Conservation (phyloP, 2,113 vertebrate genomes). For the Chauna torquata region DNA sequence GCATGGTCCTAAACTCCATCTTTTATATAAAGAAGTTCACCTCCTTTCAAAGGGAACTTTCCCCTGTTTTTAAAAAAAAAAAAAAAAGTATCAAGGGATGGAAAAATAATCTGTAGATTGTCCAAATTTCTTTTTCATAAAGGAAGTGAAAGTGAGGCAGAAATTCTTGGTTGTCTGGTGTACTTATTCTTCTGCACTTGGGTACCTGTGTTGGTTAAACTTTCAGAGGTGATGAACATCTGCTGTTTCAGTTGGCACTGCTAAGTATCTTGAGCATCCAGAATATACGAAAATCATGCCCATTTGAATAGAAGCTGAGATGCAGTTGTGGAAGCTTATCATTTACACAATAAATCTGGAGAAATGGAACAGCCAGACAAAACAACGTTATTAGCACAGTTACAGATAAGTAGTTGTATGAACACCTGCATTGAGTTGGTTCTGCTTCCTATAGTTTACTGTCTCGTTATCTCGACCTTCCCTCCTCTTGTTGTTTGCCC, state of each 20-base stretch:
- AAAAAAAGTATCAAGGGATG: background rate
- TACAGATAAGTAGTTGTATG: background rate
- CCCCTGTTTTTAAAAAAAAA: background rate
- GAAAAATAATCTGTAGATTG: background rate
- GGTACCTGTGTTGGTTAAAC: background rate
- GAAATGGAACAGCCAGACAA: background rate
- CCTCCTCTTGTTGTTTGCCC: background rate
- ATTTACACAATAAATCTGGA: background rate
- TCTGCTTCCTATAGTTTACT: background rate
- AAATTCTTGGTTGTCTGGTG: background rate
- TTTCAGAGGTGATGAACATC: background rate
- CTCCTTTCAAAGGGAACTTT: background rate
- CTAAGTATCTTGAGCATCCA: background rate
- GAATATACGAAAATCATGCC: background rate
- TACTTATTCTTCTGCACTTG: background rate
- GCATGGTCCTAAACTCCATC: background rate
- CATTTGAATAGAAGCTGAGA: background rate
- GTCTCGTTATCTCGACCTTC: background rate
- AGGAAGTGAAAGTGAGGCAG: background rate
- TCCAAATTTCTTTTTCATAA: fast-evolving
- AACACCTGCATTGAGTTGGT: background rate
- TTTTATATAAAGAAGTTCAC: background rate
- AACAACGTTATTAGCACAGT: background rate
- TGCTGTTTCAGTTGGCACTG: background rate
- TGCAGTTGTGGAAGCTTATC: fast-evolving